A percentile compares a stretch with the other conserved stretches of the same genome.
Conservation (phyloP, 2,888 invertebrate genomes). For the Tryphoninae sp. region DNA sequence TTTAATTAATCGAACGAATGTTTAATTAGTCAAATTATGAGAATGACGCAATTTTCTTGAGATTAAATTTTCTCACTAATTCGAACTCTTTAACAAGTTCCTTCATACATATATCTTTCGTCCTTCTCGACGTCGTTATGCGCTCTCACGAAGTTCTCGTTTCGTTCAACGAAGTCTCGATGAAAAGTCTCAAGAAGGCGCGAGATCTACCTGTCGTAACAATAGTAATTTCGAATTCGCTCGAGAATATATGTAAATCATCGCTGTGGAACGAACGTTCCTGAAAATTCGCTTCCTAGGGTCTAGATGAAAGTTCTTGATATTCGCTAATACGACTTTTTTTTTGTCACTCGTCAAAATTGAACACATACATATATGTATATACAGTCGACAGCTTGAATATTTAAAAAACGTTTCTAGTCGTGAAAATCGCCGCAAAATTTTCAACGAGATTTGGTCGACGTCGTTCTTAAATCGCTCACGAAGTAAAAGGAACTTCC, state of each 20-base stretch:
- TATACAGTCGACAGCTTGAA: background rate
- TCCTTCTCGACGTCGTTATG: background rate
- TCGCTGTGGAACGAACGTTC: background rate
- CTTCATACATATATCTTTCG: background rate
- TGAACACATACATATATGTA: constrained; percentile 14
- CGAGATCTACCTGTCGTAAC: constrained; percentile 10
- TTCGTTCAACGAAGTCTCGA: background rate
- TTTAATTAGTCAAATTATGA: background rate
- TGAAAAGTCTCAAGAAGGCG: background rate
- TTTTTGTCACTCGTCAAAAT: background rate
- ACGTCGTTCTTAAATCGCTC: constrained; percentile 20
- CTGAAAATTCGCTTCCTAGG: background rate
- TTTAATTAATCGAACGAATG: background rate
- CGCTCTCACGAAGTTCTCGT: background rate
- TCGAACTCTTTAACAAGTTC: background rate
- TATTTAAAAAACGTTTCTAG: background rate
- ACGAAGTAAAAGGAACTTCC: constrained; percentile 51
- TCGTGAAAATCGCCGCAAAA: constrained; percentile 21
- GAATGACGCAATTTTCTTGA: background rate
- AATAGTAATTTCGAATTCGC: background rate
- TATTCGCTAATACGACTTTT: background rate
- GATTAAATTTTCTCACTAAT: background rate
- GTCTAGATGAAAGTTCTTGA: background rate
- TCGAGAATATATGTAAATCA: constrained; percentile 14
- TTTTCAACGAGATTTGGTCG: constrained; percentile 44